Base-by-base conservation (phyloP, 2,797 vertebrate species). In the Ctenopoma multispine region DNA sequence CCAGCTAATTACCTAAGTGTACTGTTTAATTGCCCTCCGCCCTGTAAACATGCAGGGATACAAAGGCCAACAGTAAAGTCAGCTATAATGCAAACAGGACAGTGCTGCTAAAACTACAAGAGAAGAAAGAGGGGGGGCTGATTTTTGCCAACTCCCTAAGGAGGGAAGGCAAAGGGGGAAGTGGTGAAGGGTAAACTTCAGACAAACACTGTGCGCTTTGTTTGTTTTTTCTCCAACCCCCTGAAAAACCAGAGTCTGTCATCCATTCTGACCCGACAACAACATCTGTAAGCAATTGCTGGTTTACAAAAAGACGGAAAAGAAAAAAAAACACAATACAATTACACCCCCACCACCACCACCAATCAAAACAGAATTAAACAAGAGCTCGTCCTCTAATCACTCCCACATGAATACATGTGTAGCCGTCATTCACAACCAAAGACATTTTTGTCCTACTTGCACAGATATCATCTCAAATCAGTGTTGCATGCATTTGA, bases 271-370 rank as follows among this genome's bases (percentile, higher is more conserved):
- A 90, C 77, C 88, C 70, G 54, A 88, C 84, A 91, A 93, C 83
- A 90, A 93, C 92, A 94, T 94, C 91, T 94, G 93, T 87, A 90
- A 94, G 90, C 87, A 92, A 94, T 94, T 86, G 79, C 79, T 49
- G 72, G 74, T 71, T 87, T 82, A 82, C 78, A 44, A 21, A 83
- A 79, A 82, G 72, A 72, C 71, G 48, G 41, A 53, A 54, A 50
- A 55, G 48, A 9, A 38, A 48, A 50, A 17, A 27, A 53, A 69
- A 80, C 68, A 85, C 80, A 87, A 89, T 75, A 91, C 85, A 84
- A 85, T 78, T 69, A 69, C 65, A 31, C 65, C 65, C 65, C 85
- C 90, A 90, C 89, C 88, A 89, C 85, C 75, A 72, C 85, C 75
- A 6, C 44, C 65, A 93, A 92, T 92, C 90, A 92, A 92, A 93